Evolutionary conservation across 2,888 invertebrate genomes (phyloP).

Genomic region (Girardia tigrina): DNA sequence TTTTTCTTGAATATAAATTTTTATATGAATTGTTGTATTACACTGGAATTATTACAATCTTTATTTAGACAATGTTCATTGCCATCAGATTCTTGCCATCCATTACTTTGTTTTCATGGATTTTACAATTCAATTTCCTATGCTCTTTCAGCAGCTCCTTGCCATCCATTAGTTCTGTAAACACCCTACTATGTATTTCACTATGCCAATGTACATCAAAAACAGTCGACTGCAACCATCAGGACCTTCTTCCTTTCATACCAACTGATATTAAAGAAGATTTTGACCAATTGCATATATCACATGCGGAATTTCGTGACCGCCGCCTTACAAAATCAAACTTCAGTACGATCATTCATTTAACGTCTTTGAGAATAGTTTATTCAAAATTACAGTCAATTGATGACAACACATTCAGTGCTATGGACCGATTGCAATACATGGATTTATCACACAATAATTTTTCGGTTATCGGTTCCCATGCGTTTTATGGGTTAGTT

Average conservation of each 20-base stretch:
- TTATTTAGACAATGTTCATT: background rate
- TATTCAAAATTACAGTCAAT: conserved; percentile 23
- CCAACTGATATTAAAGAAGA: conserved; percentile 27
- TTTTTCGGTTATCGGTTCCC: conserved; percentile 8
- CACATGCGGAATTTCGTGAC: conserved; percentile 24
- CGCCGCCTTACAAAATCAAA: conserved; percentile 3
- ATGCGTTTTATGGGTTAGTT: conserved; percentile 21
- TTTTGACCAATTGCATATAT: conserved; percentile 4
- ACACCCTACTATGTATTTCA: conserved; percentile 3
- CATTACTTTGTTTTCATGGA: background rate
- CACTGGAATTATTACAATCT: background rate
- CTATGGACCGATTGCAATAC: background rate
- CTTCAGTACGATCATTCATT: conserved; percentile 24
- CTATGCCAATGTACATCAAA: conserved; percentile 28
- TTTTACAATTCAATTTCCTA: background rate
- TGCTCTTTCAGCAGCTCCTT: conserved; percentile 1
- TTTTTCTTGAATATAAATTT: too few relatives aligned
- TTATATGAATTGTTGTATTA: background rate
- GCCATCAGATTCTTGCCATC: conserved; percentile 23
- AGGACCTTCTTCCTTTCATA: conserved; percentile 8
- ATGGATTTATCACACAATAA: conserved; percentile 30
- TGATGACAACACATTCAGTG: background rate
- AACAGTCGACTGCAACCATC: conserved; percentile 29
- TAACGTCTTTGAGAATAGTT: conserved; percentile 27
- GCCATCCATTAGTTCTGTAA: background rate